phyloP scores from a whole-genome alignment of 2,888 invertebrate species.

The Megaustenia siamemsis region DNA sequence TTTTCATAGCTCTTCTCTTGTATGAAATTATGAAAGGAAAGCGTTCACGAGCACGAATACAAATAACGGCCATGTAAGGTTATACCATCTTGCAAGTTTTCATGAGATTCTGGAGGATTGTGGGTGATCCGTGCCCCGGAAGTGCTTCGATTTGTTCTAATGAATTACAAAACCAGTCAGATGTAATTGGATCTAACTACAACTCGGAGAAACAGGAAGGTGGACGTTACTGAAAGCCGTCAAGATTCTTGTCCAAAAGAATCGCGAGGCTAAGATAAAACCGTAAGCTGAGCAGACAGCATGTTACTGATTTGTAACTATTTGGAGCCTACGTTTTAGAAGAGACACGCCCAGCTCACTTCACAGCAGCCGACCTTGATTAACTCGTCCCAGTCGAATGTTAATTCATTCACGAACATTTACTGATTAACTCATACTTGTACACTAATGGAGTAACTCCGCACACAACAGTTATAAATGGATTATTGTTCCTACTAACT shows the following conservation, averaged over 20 bases:
- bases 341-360: too few species aligned
- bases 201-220: background rate
- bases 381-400: too few species aligned
- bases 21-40: slow-evolving; percentile 43
- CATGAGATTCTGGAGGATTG: slow-evolving; percentile 43
- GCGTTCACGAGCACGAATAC: slow-evolving; percentile 48
- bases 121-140: slow-evolving; percentile 48
- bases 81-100: slow-evolving; percentile 54
- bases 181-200: slow-evolving; percentile 50
- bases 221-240: background rate
- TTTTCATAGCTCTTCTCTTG: background rate
- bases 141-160: slow-evolving; percentile 45
- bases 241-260: background rate
- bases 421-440: too few species aligned
- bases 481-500: too few species aligned
- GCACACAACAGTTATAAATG: too few species aligned
- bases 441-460: too few species aligned
- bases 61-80: slow-evolving; percentile 53
- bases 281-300: too few species aligned
- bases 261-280: background rate
- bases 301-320: too few species aligned
- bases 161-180: slow-evolving; percentile 49
- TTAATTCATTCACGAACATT: too few species aligned
- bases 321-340: too few species aligned
- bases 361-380: too few species aligned